phyloP scores from a whole-genome alignment of 1,140 invertebrate species.

The Cotesia typhae region DNA sequence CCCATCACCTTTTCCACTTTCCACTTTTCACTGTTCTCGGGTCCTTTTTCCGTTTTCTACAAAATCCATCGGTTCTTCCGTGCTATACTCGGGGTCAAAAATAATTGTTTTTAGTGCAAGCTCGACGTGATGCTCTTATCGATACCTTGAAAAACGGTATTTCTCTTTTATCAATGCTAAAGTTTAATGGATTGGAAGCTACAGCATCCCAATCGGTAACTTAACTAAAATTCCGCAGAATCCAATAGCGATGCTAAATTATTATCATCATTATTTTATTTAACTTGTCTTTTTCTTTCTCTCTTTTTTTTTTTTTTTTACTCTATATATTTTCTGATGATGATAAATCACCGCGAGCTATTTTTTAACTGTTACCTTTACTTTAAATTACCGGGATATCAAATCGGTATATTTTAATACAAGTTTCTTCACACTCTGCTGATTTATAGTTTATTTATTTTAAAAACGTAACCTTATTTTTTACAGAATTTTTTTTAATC shows the following conservation, averaged over 20 bases:
- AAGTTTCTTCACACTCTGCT: no score
- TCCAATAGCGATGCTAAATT: neutral
- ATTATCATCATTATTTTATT: neutral
- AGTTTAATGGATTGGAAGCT: conserved; percentile 40
- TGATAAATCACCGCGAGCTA: conserved; percentile 4
- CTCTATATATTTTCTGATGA: neutral
- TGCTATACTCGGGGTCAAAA: conserved; percentile 29
- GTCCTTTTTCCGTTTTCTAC: conserved; percentile 23
- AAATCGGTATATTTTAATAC: no score
- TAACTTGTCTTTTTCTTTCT: no score
- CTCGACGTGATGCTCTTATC: conserved; percentile 35
- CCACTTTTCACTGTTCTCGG: conserved; percentile 13
- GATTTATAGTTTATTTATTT: no score
- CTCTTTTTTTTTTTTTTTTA: neutral
- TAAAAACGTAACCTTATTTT: no score
- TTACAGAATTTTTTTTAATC: no score
- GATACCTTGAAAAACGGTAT: conserved; percentile 32
- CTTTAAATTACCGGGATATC: no score
- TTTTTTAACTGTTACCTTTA: conserved; percentile 1
- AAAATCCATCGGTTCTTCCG: conserved; percentile 31
- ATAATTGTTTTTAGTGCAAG: conserved; percentile 39
- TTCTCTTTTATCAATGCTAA: conserved; percentile 35
- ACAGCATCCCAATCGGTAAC: conserved; percentile 25
- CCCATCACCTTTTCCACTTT: neutral
- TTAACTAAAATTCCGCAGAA: conserved; percentile 18